Conservation (phyloP, 1,140 invertebrate genomes). For the Ceratina australensis region DNA sequence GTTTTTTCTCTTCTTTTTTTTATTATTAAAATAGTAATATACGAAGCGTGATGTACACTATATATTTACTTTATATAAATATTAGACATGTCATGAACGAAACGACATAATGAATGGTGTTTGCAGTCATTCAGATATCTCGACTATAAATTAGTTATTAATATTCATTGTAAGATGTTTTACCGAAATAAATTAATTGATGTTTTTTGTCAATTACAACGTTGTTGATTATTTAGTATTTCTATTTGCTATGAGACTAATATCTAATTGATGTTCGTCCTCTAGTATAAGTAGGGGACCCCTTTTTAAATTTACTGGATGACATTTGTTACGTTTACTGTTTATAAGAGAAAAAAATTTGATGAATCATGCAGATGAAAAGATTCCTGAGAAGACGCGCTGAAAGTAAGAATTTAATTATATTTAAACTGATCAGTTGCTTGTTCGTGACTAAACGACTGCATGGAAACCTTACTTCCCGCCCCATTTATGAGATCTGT, state of each 20-base stretch:
- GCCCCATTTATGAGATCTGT: conserved; percentile 60
- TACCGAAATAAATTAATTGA: conserved; percentile 67
- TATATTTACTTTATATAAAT: conserved; percentile 35
- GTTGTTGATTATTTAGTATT: conserved; percentile 57
- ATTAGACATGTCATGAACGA: conserved; percentile 26
- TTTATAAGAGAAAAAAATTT: conserved; percentile 8
- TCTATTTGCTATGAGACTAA: conserved; percentile 7
- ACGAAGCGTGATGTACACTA: conserved; percentile 12
- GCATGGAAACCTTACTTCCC: conserved; percentile 22
- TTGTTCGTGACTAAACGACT: not conserved
- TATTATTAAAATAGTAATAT: conserved; percentile 5
- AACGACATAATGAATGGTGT: conserved; percentile 26
- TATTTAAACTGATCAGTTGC: not conserved
- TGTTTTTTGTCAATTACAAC: conserved; percentile 66
- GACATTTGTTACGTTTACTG: not conserved
- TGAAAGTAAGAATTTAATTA: not conserved
- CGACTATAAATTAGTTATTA: conserved; percentile 61
- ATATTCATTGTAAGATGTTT: conserved; percentile 66
- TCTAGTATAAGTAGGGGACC: not conserved
- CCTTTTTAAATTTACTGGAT: conserved; percentile 17
- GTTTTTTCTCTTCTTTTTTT: conserved; percentile 29
- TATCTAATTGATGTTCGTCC: not conserved
- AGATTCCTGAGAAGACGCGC: not conserved
- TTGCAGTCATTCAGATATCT: conserved; percentile 64
- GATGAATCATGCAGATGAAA: not conserved